A percentile compares a stretch with the other conserved stretches of the same genome.
These are phyloP conservation scores for Ochlodes sylvanus DNA, from an alignment of 2,888 invertebrate genomes.

Conservation along the genomic window DNA sequence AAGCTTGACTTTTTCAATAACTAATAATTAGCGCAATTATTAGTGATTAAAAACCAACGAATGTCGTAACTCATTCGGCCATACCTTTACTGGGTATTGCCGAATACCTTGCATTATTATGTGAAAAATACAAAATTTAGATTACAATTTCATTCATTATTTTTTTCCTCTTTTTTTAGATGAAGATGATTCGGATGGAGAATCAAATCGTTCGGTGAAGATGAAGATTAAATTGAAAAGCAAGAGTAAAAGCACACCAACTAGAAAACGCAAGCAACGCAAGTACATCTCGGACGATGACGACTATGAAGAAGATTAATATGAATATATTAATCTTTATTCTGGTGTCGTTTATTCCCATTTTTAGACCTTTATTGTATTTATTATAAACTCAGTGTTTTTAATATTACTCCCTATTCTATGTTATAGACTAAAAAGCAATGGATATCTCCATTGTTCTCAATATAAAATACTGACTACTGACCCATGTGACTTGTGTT, in stretches of 20 bases:
- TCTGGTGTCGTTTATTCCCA: neutral
- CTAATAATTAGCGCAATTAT: too few species aligned
- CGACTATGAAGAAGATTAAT: conserved; percentile 86
- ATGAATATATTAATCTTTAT: conserved; percentile 6
- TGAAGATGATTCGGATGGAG: conserved; percentile 87
- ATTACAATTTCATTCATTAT: neutral
- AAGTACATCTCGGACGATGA: conserved; percentile 88
- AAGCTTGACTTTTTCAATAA: too few species aligned
- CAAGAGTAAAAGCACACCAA: conserved; percentile 78
- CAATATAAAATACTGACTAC: neutral
- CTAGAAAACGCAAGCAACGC: conserved; percentile 84
- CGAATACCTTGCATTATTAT: too few species aligned
- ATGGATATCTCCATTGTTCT: too few species aligned
- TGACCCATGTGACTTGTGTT: neutral
- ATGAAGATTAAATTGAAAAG: conserved; percentile 90
- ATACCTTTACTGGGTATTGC: too few species aligned
- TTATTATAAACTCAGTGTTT: conserved; percentile 25
- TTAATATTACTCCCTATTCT: too few species aligned
- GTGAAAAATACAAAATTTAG: too few species aligned
- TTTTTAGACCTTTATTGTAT: conserved; percentile 17
- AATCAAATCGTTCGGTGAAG: conserved; percentile 86
- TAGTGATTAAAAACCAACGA: too few species aligned
- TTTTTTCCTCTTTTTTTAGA: conserved; percentile 52
- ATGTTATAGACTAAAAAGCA: too few species aligned
- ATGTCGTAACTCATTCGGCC: too few species aligned